Percentiles rank a stretch among this genome's conserved stretches.
Evolutionary conservation across 2,113 vertebrate species (phyloP).

Genomic region (Phylloscopus trochiloides): DNA sequence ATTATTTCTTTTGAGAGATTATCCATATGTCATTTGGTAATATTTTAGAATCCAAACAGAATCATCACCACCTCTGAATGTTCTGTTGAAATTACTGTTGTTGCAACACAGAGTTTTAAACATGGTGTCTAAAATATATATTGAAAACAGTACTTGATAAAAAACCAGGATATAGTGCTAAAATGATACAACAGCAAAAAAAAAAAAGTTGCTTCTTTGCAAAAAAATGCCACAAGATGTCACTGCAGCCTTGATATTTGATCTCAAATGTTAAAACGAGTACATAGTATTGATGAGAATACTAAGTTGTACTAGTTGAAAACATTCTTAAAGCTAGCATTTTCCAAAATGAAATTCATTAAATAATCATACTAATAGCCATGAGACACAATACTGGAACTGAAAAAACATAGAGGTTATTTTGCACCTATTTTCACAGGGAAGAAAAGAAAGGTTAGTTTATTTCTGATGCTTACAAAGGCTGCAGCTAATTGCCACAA

Average conservation of each 20-base stretch:
- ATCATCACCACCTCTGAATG: not conserved
- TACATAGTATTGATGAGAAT: not conserved
- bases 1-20: not conserved
- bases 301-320: not conserved
- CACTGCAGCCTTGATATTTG: not conserved
- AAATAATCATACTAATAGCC: not conserved
- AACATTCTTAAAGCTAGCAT: not conserved
- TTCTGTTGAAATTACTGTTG: not conserved
- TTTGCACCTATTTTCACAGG: not conserved
- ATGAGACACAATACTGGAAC: not conserved
- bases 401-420: not conserved
- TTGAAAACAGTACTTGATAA: not conserved
- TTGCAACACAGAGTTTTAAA: not conserved
- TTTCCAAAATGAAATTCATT: not conserved
- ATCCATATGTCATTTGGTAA: not conserved
- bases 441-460: not conserved
- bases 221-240: constrained; percentile 44
- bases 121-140: not conserved
- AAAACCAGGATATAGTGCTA: not conserved
- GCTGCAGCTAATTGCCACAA: not conserved
- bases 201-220: not conserved
- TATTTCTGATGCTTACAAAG: not conserved
- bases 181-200: not conserved
- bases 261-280: not conserved
- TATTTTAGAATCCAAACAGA: not conserved